Evolutionary conservation across 2,888 invertebrate species (phyloP).

Genomic region (Seladonia tumulorum): DNA sequence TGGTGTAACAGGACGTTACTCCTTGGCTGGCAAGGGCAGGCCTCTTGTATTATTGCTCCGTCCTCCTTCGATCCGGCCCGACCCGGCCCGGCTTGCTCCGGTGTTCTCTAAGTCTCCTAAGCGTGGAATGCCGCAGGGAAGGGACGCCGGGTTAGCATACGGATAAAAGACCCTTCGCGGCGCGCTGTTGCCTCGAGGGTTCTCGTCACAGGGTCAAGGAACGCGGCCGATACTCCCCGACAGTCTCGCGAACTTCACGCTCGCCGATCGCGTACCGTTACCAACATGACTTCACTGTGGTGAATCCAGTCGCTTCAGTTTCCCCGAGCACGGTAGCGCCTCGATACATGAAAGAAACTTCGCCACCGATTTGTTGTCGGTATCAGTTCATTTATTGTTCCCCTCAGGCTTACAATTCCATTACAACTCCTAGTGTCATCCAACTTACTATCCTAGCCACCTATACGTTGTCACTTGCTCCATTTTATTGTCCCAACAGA

Average conservation of each 20-base stretch:
- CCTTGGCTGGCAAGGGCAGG: constrained; percentile 66
- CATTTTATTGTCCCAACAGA: too few relatives aligned
- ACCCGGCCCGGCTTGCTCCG: constrained; percentile 14
- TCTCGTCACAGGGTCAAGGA: constrained; percentile 63
- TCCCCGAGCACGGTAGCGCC: background rate
- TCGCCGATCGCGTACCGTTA: constrained; percentile 58
- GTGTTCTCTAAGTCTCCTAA: constrained; percentile 49
- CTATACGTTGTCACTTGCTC: too few relatives aligned
- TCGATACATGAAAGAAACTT: background rate
- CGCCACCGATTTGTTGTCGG: too few relatives aligned
- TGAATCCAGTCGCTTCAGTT: background rate
- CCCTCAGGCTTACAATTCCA: too few relatives aligned
- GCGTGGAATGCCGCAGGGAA: constrained; percentile 46
- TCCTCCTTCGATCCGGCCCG: constrained; percentile 49
- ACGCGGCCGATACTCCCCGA: constrained; percentile 54
- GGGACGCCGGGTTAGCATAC: constrained; percentile 46
- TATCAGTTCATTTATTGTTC: too few relatives aligned
- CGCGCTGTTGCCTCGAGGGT: constrained; percentile 45
- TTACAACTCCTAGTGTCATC: too few relatives aligned
- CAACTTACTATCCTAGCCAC: too few relatives aligned
- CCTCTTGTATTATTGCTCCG: constrained; percentile 55
- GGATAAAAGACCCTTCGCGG: constrained; percentile 53
- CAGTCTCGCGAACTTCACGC: constrained; percentile 56
- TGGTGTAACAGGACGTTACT: constrained; percentile 80
- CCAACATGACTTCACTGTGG: background rate